Evolutionary conservation across 1,140 invertebrate species (phyloP).

Genomic region (Vollenhovia emeryi): DNA sequence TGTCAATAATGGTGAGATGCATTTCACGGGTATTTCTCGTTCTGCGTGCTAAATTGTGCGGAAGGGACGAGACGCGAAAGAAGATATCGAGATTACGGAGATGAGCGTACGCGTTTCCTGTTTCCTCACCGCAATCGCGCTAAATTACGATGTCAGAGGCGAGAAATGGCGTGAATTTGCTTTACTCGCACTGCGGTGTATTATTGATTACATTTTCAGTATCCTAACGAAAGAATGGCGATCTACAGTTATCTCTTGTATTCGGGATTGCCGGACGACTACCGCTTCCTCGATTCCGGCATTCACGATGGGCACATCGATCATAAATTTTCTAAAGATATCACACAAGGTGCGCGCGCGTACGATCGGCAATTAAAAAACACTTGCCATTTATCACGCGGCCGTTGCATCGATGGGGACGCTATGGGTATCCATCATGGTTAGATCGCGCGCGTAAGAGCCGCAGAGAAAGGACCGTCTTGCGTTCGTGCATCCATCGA

Average conservation of each 20-base stretch:
- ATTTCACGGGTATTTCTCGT: not conserved
- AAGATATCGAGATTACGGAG: not conserved
- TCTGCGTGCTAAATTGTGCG: not conserved
- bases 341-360: not conserved
- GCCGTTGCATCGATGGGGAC: constrained; percentile 34
- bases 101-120: not conserved
- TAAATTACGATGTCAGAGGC: not conserved
- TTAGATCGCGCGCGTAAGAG: constrained; percentile 16
- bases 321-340: constrained; percentile 23
- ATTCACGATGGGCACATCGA: constrained; percentile 20
- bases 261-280: constrained; percentile 8
- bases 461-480: constrained; percentile 9
- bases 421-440: constrained; percentile 45
- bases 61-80: not conserved
- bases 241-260: constrained; percentile 11
- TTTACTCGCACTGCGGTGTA: not conserved
- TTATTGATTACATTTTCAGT: constrained; percentile 17
- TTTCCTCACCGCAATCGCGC: not conserved
- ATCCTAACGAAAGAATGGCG: not conserved
- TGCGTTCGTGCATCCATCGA: constrained; percentile 2
- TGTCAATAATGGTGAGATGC: not conserved
- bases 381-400: constrained; percentile 51
- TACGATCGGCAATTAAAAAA: constrained; percentile 34
- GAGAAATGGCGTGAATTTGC: not conserved
- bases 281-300: constrained; percentile 31